phyloP scores from a whole-genome alignment of 2,888 invertebrate genomes.

The Melieria omissa region DNA sequence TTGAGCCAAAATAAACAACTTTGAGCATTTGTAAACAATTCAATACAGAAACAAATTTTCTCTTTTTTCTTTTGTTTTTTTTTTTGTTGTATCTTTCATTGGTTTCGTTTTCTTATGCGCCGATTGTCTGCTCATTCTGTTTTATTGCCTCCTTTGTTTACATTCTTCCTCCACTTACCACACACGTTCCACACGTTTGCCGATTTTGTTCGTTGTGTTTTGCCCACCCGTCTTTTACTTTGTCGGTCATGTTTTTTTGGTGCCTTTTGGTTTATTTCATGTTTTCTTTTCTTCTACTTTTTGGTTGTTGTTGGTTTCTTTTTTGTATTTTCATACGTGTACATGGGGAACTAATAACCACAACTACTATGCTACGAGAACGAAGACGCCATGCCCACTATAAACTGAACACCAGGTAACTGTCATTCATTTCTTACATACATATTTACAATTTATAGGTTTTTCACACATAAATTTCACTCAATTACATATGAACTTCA shows the following conservation, averaged over 20 bases:
- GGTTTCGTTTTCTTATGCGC: neutral
- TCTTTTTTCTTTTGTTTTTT: conserved; percentile 20
- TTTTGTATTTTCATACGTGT: conserved; percentile 59
- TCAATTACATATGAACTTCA: no score
- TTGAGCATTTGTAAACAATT: conserved; percentile 24
- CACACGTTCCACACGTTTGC: no score
- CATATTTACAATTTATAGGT: neutral
- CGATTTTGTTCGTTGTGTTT: no score
- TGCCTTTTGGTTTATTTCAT: conserved; percentile 43
- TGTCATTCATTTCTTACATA: conserved; percentile 38
- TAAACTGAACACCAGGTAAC: conserved; percentile 87
- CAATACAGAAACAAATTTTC: conserved; percentile 8
- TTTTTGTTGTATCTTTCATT: conserved; percentile 20
- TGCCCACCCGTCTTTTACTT: conserved; percentile 6
- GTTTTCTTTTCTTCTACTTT: conserved; percentile 48
- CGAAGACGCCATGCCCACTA: conserved; percentile 87
- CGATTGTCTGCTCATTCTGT: conserved; percentile 27
- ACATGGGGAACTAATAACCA: conserved; percentile 68
- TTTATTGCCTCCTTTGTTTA: conserved; percentile 20
- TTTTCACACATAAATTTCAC: no score
- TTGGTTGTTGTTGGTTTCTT: conserved; percentile 62
- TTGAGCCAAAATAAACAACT: conserved; percentile 1
- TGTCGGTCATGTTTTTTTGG: conserved; percentile 42
- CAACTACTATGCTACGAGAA: conserved; percentile 81
- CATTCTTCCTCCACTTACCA: conserved; percentile 19